Base-by-base conservation (phyloP, 2,113 vertebrate genomes). In the Cacatua alba region DNA sequence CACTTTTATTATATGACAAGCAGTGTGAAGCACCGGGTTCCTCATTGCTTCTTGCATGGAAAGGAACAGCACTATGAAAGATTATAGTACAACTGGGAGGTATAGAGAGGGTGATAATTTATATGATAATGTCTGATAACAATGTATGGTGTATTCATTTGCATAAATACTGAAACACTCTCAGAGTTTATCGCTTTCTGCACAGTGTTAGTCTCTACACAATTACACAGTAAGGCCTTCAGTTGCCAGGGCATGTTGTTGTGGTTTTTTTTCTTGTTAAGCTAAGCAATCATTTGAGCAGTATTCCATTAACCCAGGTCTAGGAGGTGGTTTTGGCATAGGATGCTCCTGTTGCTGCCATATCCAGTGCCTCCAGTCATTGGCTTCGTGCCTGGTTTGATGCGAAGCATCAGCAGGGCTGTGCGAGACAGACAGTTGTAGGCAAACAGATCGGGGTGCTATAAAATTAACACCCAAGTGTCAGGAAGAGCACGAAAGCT, bases 31-130 rank as follows among this genome's bases (percentile, higher is more conserved):
- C 93, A 78, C 76, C 3, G 5, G 46, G 64, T 39, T 82, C 64
- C 43, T 77, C 31, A 4, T 1, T 33, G 69, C 72, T 94, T 62
- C 95, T 94, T 90, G 88, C 91, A 83, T 7, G 0, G 70, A 21
- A 39, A 94, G 46, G 59, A 98, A 85, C 79, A 87, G 86, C 33
- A 41, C 85, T 94, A 20, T 69, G 75, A 62, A 77, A 83, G 68
- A 92, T 96, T 75, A 94, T 77, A 74, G 79, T 33, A 39, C 93
- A 77, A 5, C 1, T 59, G 95, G 92, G 87, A 97, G 33, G 89
- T 37, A 68, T 67, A 71, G 74, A 84, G 75, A 87, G 71, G 52
- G 60, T 37, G 78, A 89, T 97, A 53, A 91, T 90, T 95, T 94
- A 84, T 52, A 90, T 43, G 48, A 86, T 96, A 92, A 95, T 82